Evolutionary conservation across 2,797 vertebrate genomes (phyloP).

Genomic region (Borostomias antarcticus): DNA sequence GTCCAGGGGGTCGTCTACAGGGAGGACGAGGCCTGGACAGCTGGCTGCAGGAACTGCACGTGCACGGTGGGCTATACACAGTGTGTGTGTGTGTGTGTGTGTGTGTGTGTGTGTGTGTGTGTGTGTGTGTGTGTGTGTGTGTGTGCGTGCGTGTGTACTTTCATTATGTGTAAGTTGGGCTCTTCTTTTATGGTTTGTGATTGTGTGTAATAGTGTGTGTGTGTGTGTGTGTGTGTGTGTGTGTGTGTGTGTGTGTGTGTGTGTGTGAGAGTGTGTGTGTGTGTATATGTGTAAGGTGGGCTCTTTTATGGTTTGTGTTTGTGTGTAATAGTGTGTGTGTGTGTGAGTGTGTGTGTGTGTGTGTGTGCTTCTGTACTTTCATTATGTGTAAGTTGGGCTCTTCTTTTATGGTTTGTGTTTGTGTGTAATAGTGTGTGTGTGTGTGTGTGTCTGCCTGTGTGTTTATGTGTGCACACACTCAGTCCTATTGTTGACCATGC

Average conservation of each 20-base stretch:
- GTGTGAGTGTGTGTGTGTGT: slow-evolving; percentile 19
- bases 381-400: slow-evolving; percentile 4
- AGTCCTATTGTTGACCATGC: slow-evolving; percentile 29
- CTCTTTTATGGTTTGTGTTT: neutral
- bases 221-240: neutral
- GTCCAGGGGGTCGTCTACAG: slow-evolving; percentile 80
- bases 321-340: slow-evolving; percentile 4
- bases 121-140: slow-evolving; percentile 17
- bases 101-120: slow-evolving; percentile 7
- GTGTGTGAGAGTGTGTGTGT: slow-evolving; percentile 16
- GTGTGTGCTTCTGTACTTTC: neutral
- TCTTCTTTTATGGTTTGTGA: neutral
- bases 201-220: too few species aligned
- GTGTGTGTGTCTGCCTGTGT: slow-evolving; percentile 5
- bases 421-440: slow-evolving; percentile 25
- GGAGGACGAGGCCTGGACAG: slow-evolving; percentile 84
- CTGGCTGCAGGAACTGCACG: slow-evolving; percentile 88
- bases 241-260: slow-evolving; percentile 12
- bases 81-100: neutral
- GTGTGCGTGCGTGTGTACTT: neutral
- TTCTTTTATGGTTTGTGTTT: neutral
- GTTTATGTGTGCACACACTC: neutral
- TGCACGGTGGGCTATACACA: slow-evolving; percentile 72
- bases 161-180: too few species aligned
- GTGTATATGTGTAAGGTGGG: slow-evolving; percentile 19